Percentiles rank a stretch among this genome's conserved stretches.
Evolutionary conservation across 2,888 invertebrate species (phyloP).

Genomic region (Catocala nupta): DNA sequence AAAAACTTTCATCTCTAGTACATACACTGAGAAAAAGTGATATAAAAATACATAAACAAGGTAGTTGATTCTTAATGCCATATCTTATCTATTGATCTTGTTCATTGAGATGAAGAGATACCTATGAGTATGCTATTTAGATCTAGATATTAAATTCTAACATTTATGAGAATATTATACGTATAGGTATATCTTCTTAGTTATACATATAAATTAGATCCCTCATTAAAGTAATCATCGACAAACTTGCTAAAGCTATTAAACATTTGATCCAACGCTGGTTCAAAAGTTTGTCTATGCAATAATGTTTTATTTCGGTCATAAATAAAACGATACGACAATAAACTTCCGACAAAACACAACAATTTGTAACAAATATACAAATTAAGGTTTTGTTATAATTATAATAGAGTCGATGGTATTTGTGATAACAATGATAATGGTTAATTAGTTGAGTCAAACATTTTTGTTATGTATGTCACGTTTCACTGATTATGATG

Average conservation of each 20-base stretch:
- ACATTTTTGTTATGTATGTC: neutral
- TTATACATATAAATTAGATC: neutral
- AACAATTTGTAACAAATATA: conserved; percentile 35
- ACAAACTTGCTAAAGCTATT: neutral
- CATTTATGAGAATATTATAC: conserved; percentile 10
- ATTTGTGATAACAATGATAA: conserved; percentile 24
- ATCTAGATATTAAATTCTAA: conserved; percentile 30
- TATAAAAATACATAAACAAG: conserved; percentile 9
- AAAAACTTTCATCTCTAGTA: conserved; percentile 42
- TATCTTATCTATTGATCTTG: conserved; percentile 28
- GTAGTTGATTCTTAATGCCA: conserved; percentile 6
- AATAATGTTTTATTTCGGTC: neutral
- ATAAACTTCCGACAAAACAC: conserved; percentile 19
- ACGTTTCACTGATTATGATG: neutral
- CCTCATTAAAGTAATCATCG: neutral
- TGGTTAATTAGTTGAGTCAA: conserved; percentile 33
- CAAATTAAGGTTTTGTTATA: conserved; percentile 17
- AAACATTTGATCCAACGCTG: conserved; percentile 1
- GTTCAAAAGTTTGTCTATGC: neutral
- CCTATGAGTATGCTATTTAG: conserved; percentile 11
- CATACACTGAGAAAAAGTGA: conserved; percentile 29
- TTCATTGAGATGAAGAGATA: conserved; percentile 18
- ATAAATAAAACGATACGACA: conserved; percentile 28
- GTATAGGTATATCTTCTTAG: neutral
- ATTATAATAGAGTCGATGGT: conserved; percentile 24